Percentiles rank a stretch among this genome's conserved stretches.
Evolutionary conservation across 2,888 invertebrate species (phyloP).

Genomic region (Pristionchus entomophagus): DNA sequence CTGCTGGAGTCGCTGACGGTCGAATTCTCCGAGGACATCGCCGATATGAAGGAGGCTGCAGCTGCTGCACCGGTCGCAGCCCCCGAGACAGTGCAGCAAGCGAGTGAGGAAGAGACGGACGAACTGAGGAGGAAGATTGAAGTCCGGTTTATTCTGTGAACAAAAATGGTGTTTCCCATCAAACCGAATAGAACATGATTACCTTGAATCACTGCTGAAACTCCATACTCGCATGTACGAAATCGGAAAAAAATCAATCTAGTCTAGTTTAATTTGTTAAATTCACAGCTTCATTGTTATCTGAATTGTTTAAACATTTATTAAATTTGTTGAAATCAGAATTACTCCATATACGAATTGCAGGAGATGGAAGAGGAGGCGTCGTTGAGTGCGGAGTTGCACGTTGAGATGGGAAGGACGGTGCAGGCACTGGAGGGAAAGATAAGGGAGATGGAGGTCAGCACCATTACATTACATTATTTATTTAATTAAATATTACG

Average conservation of each 20-base stretch:
- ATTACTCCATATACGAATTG: neutral
- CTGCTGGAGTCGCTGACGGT: constrained; percentile 8
- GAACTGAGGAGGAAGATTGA: constrained; percentile 35
- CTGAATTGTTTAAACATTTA: neutral
- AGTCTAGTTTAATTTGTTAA: no score
- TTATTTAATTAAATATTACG: neutral
- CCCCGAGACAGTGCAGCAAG: constrained; percentile 36
- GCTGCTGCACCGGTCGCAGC: neutral
- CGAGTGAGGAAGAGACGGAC: constrained; percentile 40
- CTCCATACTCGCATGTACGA: no score
- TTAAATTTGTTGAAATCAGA: neutral
- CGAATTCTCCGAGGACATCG: constrained; percentile 3
- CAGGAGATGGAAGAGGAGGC: constrained; percentile 58
- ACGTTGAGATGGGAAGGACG: constrained; percentile 59
- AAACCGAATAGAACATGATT: no score
- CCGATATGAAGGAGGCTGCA: neutral
- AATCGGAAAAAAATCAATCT: no score
- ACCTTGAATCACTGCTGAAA: no score
- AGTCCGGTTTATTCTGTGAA: neutral
- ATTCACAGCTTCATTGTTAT: no score
- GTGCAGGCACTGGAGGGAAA: constrained; percentile 59
- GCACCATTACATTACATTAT: neutral
- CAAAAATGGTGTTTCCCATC: no score
- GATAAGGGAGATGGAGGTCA: constrained; percentile 27
- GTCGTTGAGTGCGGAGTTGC: constrained; percentile 58